These are phyloP conservation scores for Ormyrus pomaceus DNA, from an alignment of 2,888 invertebrate genomes.

Conservation along the genomic window DNA sequence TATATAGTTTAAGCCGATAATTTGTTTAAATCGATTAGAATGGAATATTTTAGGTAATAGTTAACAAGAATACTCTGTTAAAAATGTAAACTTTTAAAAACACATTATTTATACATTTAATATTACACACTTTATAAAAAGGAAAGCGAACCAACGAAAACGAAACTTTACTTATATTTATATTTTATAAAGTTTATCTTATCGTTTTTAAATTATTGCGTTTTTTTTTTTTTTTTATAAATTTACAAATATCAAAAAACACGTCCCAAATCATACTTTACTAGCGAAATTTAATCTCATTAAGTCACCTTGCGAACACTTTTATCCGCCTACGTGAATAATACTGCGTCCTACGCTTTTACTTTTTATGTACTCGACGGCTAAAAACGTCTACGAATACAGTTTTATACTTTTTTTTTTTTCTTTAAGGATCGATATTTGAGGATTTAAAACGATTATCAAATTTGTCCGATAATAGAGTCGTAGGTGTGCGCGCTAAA, in stretches of 20 bases:
- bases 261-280: slow-evolving; percentile 42
- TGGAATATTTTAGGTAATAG: neutral
- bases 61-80: neutral
- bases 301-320: slow-evolving; percentile 42
- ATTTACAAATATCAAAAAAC: slow-evolving; percentile 26
- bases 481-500: slow-evolving; percentile 28
- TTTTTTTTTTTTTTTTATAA: slow-evolving; percentile 22
- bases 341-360: slow-evolving; percentile 48
- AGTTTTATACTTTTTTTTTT: slow-evolving; percentile 5
- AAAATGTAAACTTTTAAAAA: neutral
- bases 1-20: slow-evolving; percentile 16
- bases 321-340: slow-evolving; percentile 22
- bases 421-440: slow-evolving; percentile 25
- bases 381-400: slow-evolving; percentile 39
- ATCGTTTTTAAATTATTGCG: slow-evolving; percentile 41
- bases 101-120: slow-evolving; percentile 10
- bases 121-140: neutral
- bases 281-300: slow-evolving; percentile 10
- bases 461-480: slow-evolving; percentile 27
- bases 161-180: neutral
- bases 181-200: neutral
- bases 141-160: neutral
- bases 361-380: slow-evolving; percentile 36
- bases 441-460: slow-evolving; percentile 46
- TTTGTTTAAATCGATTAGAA: neutral